Conservation (phyloP, 2,797 vertebrate species). For the Falco novaeseelandiae region DNA sequence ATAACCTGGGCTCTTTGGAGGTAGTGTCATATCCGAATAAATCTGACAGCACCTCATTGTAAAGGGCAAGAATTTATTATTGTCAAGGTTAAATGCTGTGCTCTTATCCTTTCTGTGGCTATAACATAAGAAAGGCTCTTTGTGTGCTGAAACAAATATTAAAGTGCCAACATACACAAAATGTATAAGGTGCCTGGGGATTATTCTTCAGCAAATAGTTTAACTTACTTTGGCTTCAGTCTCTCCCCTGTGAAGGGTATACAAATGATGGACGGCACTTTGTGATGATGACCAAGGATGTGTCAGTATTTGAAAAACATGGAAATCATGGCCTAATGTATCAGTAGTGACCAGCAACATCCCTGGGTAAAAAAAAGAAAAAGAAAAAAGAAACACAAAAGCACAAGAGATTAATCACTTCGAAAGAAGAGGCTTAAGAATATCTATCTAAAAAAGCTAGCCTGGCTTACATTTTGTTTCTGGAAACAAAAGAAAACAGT, state of each 20-base stretch:
- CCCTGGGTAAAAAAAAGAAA: constrained; percentile 76
- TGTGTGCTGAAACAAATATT: constrained; percentile 66
- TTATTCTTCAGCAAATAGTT: constrained; percentile 51
- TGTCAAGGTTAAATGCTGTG: constrained; percentile 59
- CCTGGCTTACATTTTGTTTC: not conserved
- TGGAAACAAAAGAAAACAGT: not conserved
- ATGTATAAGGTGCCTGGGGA: constrained; percentile 52
- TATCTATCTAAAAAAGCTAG: not conserved
- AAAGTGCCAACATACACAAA: constrained; percentile 48
- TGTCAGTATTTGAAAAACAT: constrained; percentile 96
- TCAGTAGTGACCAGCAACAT: constrained; percentile 98
- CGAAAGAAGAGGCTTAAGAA: not conserved
- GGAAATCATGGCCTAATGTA: constrained; percentile 94
- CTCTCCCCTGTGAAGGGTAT: constrained; percentile 96
- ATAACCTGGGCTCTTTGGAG: constrained; percentile 43
- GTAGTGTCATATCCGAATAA: constrained; percentile 55
- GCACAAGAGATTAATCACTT: constrained; percentile 47
- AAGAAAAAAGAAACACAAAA: constrained; percentile 20
- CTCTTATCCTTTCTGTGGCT: constrained; percentile 62
- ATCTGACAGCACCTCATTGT: constrained; percentile 67
- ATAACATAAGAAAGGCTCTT: constrained; percentile 54
- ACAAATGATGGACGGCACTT: constrained; percentile 96
- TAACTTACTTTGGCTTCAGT: constrained; percentile 96
- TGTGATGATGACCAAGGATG: constrained; percentile 97
- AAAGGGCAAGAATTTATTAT: constrained; percentile 67